Evolutionary conservation across 2,888 invertebrate species (phyloP), one percentile per base, ranked within the genome.

Genomic region (Bugula neritina): DNA sequence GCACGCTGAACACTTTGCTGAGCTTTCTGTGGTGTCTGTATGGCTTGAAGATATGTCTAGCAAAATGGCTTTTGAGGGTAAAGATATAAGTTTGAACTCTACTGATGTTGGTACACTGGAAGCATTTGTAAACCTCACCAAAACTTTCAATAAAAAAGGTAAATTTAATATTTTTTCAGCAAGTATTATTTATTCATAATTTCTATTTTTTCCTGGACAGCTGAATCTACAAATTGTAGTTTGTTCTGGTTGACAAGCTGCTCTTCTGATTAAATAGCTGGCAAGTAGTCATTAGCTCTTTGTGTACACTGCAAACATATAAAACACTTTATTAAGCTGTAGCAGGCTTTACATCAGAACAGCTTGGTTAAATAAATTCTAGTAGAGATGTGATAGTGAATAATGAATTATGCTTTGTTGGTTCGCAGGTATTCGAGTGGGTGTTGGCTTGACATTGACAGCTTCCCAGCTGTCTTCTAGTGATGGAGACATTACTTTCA

Each of bases 381-480:
- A n/a, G n/a, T n/a, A n/a, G n/a, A n/a, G n/a, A n/a, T n/a, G n/a
- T n/a, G n/a, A n/a, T n/a, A n/a, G n/a, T n/a, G n/a, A n/a, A n/a
- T n/a, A n/a, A n/a, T n/a, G n/a, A n/a, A n/a, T n/a, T n/a, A n/a
- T n/a, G n/a, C n/a, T n/a, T n/a, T n/a, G n/a, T n/a, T n/a, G n/a
- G n/a, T n/a, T 63, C 31, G 29, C 63, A 63, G 63, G 63, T 13
- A 63, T 63, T 63, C 63, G 63, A 31, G 63, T 63, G 2, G 63
- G 21, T 2, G 23, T 57, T 57, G 57, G 57, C 23, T 5, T 57
- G 57, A 27, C n/a, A 13, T 23, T 57, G 23, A 13, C n/a, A 17
- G 57, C 57, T 57, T 10, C 52, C 52, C 21, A 10, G 10, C 13
- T 52, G 52, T 10, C 10, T n/a, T n/a, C n/a, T n/a, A n/a, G n/a